Conservation (phyloP, 2,797 vertebrate genomes). For the Cryptoblepharus egeriae region DNA sequence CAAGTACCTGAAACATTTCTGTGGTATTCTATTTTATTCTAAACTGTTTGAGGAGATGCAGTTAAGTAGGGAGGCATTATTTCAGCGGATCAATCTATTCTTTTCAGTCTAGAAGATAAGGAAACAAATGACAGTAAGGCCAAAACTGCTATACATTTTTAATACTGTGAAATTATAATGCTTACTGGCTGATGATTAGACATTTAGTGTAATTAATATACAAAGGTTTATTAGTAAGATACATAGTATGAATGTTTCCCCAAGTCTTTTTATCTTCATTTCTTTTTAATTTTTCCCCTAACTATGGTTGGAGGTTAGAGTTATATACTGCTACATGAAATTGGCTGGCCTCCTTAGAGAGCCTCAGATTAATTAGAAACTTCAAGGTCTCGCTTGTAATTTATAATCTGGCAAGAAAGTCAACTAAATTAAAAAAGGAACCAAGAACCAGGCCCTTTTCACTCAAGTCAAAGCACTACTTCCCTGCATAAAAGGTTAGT, state of each 20-base stretch:
- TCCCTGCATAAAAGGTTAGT: constrained; percentile 48
- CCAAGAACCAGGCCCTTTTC: constrained; percentile 33
- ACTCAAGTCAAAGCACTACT: constrained; percentile 39
- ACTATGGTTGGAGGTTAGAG: constrained; percentile 40
- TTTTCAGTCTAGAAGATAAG: fast-evolving
- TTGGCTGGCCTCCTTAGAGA: constrained; percentile 38
- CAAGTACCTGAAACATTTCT: background rate
- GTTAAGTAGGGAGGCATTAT: background rate
- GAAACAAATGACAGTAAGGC: fast-evolving
- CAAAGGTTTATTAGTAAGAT: background rate
- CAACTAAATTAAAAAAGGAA: constrained; percentile 43
- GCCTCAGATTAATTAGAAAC: constrained; percentile 60
- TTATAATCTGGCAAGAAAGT: constrained; percentile 63
- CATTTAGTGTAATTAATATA: background rate
- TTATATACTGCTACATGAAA: constrained; percentile 43
- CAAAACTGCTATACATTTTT: background rate
- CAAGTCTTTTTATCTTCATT: constrained; percentile 5
- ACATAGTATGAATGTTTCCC: background rate
- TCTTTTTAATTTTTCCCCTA: constrained; percentile 47
- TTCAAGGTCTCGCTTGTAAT: constrained; percentile 49
- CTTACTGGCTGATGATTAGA: background rate
- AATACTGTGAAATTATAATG: background rate
- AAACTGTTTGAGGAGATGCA: background rate
- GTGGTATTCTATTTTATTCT: background rate
- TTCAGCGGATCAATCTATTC: background rate